phyloP scores from a whole-genome alignment of 64 coral and sea anemone species.

The Montipora foliosa region DNA sequence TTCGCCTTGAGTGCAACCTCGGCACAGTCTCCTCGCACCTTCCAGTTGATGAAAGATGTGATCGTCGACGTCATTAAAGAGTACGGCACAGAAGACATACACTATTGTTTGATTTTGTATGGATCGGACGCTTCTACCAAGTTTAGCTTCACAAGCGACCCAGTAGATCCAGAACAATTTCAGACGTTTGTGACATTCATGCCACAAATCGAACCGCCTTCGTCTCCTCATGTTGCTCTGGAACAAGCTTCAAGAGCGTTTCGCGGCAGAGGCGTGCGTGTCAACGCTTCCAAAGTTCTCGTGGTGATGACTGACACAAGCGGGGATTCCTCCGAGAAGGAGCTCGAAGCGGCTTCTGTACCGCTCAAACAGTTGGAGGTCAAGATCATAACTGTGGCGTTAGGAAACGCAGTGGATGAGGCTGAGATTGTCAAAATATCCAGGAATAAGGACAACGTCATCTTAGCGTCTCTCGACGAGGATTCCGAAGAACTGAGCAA shows the following conservation, averaged over 20 bases:
- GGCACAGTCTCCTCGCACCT: slow-evolving; percentile 9
- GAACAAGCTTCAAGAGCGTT: slow-evolving; percentile 17
- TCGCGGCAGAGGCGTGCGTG: slow-evolving; percentile 7
- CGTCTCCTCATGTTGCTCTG: slow-evolving; percentile 38
- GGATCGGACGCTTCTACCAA: slow-evolving; percentile 45
- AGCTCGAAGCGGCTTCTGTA: not conserved
- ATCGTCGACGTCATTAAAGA: slow-evolving; percentile 54
- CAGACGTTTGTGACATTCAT: slow-evolving; percentile 3
- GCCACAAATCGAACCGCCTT: not conserved
- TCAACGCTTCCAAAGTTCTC: slow-evolving; percentile 48
- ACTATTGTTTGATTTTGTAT: slow-evolving; percentile 47
- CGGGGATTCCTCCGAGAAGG: not conserved
- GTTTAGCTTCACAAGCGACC: slow-evolving; percentile 36
- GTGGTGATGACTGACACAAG: slow-evolving; percentile 44
- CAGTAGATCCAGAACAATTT: not conserved
- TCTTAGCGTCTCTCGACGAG: not conserved
- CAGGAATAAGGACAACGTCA: slow-evolving; percentile 30
- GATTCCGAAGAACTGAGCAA: not conserved
- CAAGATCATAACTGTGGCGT: slow-evolving; percentile 21
- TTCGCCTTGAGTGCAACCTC: slow-evolving; percentile 75
- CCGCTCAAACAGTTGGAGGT: slow-evolving; percentile 8
- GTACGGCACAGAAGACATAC: slow-evolving; percentile 49
- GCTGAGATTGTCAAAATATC: slow-evolving; percentile 33
- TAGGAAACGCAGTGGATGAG: slow-evolving; percentile 15
- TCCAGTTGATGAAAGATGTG: slow-evolving; percentile 57